These are phyloP conservation scores for Limnodromus scolopaceus DNA, from an alignment of 2,797 vertebrate species.

Conservation along the genomic window DNA sequence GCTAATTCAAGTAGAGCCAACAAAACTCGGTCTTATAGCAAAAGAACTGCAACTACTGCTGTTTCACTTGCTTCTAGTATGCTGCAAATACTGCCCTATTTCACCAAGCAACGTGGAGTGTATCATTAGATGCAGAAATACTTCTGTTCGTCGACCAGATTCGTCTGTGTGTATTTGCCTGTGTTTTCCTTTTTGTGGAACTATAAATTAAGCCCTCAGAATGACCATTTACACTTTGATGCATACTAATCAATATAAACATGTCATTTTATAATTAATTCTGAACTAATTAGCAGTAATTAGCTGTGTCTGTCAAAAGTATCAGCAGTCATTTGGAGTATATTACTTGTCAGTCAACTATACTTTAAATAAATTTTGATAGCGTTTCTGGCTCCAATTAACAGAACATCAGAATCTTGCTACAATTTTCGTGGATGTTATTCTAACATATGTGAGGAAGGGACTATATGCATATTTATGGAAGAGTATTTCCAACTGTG, in stretches of 20 bases:
- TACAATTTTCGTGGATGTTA: neutral
- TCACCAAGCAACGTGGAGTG: neutral
- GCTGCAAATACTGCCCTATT: neutral
- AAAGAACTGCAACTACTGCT: neutral
- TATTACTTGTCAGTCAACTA: conserved; percentile 28
- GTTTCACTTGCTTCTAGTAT: neutral
- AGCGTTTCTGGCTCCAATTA: conserved; percentile 22
- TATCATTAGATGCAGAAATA: neutral
- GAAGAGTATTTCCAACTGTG: neutral
- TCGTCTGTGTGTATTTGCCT: neutral
- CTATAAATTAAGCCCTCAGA: neutral
- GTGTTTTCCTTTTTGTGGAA: neutral
- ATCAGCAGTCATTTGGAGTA: neutral
- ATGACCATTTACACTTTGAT: conserved; percentile 37
- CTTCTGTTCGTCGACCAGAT: neutral
- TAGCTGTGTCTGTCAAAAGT: conserved; percentile 27
- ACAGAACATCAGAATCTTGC: neutral
- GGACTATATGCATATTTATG: neutral
- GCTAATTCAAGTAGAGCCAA: neutral
- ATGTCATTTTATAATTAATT: conserved; percentile 42
- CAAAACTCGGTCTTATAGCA: neutral
- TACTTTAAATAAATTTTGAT: conserved; percentile 11
- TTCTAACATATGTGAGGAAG: neutral
- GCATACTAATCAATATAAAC: conserved; percentile 22
- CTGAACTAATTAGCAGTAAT: conserved; percentile 43